Base-by-base conservation (phyloP, 1,140 invertebrate species). In the Fopius arisanus region DNA sequence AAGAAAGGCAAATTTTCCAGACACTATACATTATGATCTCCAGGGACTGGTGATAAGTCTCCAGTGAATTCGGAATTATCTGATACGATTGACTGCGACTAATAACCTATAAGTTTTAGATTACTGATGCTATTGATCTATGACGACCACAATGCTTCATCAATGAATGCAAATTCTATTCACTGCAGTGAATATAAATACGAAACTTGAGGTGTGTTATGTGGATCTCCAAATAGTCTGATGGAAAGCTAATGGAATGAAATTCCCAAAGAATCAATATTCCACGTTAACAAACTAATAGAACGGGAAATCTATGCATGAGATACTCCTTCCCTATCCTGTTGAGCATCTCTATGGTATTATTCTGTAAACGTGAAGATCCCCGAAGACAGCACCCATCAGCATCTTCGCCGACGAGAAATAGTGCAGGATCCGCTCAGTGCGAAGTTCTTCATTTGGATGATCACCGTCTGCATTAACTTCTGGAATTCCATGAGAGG, bases 1-100 rank as follows among this genome's bases (percentile, higher is more conserved):
- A 69, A 69, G 43, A 69, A 69, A 51, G 67, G 23, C 67, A 69
- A 69, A 69, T 69, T 69, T 31, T 68, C 41, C 67, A 29, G 48
- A 28, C 23, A 63, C 28, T 63, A 29, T 63, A 63, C 26, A 63
- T 12, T 16, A 9, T 2, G 6, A 23, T 9, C 29, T 26, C 28
- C 26, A 54, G 16, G 48, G 48, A 54, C 23, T 59, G 4, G 21
- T 59, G 54, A 28, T 59, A 26, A 59, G 21, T 59, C 54, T 26
- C 21, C 23, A 28, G 21, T 26, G 23, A 19, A 23, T 23, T 23
- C 10, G 1, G 19, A 59, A 26, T 26, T 2, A 54, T 54, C 9
- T 3, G 48, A 21, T 54, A 21, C 21, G 21, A 21, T 54, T 54
- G 48, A 43, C 12, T 43, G 2, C 40, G n/a, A 3, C 14, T 43